A percentile compares a stretch with the other conserved stretches of the same genome.
phyloP scores from a whole-genome alignment of 2,888 invertebrate species.

The Drosophila affinis region DNA sequence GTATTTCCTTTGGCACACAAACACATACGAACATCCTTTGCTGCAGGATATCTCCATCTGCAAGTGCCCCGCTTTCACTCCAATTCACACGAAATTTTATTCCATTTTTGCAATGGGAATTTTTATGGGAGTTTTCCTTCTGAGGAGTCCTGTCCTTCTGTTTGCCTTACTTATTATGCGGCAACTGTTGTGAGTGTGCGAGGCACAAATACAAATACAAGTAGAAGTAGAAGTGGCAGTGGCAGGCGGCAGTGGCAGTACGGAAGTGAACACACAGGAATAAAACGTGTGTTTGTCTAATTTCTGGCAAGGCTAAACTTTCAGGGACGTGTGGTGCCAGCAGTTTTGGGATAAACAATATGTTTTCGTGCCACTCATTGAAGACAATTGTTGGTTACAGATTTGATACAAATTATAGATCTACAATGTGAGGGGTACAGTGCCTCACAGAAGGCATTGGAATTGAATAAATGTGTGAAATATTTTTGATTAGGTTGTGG shows the following conservation, averaged over 20 bases:
- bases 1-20: not conserved
- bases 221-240: not conserved
- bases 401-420: not conserved
- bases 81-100: constrained; percentile 19
- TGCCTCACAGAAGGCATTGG: too few relatives aligned
- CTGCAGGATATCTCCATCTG: not conserved
- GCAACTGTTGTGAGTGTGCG: constrained; percentile 47
- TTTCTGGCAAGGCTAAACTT: constrained; percentile 49
- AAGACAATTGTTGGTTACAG: not conserved
- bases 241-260: not conserved
- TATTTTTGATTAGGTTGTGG: too few relatives aligned
- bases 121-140: constrained; percentile 3
- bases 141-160: constrained; percentile 8
- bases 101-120: constrained; percentile 15
- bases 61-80: not conserved
- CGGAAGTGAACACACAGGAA: constrained; percentile 41
- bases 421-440: not conserved
- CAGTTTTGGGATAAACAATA: constrained; percentile 46
- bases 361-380: constrained; percentile 21
- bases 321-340: constrained; percentile 37
- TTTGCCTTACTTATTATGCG: constrained; percentile 71
- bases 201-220: not conserved
- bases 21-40: not conserved
- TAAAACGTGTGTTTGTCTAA: constrained; percentile 69
- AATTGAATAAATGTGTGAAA: not conserved